Evolutionary conservation across 2,888 invertebrate species (phyloP).

Genomic region (Amblyteles armatorius): DNA sequence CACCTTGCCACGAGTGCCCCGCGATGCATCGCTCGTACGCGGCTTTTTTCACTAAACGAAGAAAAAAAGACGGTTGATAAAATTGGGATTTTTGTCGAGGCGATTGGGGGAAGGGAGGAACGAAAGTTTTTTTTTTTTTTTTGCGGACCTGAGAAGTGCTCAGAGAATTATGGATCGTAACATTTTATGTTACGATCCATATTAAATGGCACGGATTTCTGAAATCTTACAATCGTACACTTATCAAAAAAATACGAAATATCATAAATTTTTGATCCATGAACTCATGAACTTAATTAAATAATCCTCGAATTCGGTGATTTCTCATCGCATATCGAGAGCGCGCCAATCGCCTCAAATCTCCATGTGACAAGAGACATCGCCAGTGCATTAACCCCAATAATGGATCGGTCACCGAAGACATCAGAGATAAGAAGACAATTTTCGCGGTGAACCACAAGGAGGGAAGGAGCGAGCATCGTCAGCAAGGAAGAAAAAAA

Average conservation of each 20-base stretch:
- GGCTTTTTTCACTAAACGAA: neutral
- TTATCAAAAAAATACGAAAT: no score
- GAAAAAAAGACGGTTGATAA: neutral
- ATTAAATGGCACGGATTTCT: no score
- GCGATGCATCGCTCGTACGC: slow-evolving; percentile 28
- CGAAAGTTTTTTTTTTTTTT: neutral
- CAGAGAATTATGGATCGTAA: no score
- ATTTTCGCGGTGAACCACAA: slow-evolving; percentile 1
- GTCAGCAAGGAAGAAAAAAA: no score
- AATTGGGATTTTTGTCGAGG: neutral
- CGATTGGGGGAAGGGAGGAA: neutral
- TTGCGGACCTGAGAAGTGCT: neutral
- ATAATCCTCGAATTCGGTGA: no score
- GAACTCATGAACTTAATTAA: no score
- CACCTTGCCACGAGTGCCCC: slow-evolving; percentile 59
- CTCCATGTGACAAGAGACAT: no score
- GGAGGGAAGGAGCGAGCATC: neutral
- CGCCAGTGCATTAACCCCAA: neutral
- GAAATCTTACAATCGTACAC: no score
- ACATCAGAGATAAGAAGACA: slow-evolving; percentile 7
- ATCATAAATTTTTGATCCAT: no score
- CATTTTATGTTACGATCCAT: no score
- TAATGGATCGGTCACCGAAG: neutral
- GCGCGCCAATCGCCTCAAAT: no score
- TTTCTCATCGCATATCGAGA: no score